phyloP scores from a whole-genome alignment of 1,140 invertebrate species.

The Listronotus bonariensis region DNA sequence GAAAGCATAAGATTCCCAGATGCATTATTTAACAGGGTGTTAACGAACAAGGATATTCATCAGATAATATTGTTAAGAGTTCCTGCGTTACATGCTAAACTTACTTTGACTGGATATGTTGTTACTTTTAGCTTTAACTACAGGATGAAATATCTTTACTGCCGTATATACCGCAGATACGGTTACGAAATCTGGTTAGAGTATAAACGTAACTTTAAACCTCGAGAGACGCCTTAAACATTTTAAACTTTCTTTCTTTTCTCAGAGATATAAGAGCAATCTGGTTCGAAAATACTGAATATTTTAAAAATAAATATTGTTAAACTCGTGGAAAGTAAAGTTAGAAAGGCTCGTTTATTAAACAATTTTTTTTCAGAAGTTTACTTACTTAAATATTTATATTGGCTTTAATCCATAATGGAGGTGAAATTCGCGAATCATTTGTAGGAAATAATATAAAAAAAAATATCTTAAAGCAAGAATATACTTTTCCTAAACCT shows the following conservation, averaged over 20 bases:
- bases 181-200: conserved; percentile 2
- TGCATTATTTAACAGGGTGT: conserved; percentile 27
- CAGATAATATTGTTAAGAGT: conserved; percentile 16
- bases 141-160: not conserved
- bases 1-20: conserved; percentile 18
- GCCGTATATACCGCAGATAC: not conserved
- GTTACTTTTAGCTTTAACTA: conserved; percentile 1
- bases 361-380: conserved; percentile 1
- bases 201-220: conserved; percentile 4
- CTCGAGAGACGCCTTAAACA: conserved; percentile 3
- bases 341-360: conserved; percentile 5
- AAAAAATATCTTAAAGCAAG: too few species aligned
- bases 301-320: conserved; percentile 17
- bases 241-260: not conserved
- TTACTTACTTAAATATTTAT: too few species aligned
- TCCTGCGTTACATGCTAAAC: conserved; percentile 4
- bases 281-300: conserved; percentile 5
- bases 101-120: not conserved
- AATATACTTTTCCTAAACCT: too few species aligned
- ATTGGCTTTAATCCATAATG: too few species aligned
- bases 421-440: too few species aligned
- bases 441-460: too few species aligned
- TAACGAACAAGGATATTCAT: conserved; percentile 24
- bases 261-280: conserved; percentile 3
- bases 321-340: conserved; percentile 1